phyloP scores from a whole-genome alignment of 2,888 invertebrate genomes.

The Polyommatus icarus region DNA sequence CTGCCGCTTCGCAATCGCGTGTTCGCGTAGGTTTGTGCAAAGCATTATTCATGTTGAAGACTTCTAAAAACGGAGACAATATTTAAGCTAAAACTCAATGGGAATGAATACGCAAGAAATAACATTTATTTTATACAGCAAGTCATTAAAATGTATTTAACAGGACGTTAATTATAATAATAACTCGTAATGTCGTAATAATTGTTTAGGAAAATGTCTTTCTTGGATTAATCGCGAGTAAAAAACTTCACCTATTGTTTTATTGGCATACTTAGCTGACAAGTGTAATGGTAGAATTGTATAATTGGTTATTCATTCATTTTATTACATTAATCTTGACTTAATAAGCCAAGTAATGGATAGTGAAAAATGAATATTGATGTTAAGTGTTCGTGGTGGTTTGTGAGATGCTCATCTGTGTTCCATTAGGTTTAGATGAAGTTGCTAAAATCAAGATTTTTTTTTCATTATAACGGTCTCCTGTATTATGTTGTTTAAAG shows the following conservation, averaged over 20 bases:
- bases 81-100: too few species aligned
- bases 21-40: too few species aligned
- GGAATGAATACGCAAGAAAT: too few species aligned
- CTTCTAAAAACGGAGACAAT: too few species aligned
- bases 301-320: background rate
- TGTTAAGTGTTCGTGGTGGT: too few species aligned
- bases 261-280: background rate
- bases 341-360: background rate
- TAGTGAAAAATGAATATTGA: background rate
- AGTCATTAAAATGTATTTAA: slow-evolving; percentile 28
- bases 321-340: background rate
- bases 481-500: background rate
- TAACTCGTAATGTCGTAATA: slow-evolving; percentile 8
- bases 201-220: slow-evolving; percentile 30
- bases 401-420: too few species aligned
- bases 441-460: too few species aligned
- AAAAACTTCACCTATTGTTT: slow-evolving; percentile 23
- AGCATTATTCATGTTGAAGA: too few species aligned
- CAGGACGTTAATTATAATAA: slow-evolving; percentile 32
- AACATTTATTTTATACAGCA: too few species aligned
- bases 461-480: too few species aligned
- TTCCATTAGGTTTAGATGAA: too few species aligned
- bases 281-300: slow-evolving; percentile 3
- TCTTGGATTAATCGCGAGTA: background rate
- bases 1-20: too few species aligned